Base-by-base conservation (phyloP, 1,140 invertebrate species). In the Meloidogyne exigua region DNA sequence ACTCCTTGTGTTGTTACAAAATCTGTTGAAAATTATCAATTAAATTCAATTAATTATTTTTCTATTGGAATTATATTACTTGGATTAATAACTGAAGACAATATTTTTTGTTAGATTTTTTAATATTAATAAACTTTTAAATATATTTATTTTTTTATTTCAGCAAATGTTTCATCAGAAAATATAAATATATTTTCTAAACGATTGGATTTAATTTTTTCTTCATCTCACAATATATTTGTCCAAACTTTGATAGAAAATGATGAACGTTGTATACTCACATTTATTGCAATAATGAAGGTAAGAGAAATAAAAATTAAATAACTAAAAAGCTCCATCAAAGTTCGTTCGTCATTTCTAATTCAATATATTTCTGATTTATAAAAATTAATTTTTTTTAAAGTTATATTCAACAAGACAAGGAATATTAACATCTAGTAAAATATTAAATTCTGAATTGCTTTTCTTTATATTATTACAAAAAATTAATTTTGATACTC, bases 401-500 rank as follows among this genome's bases (percentile, higher is more conserved):
- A 57, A 57, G 49, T 57, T 57, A n/a, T 9, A 57, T 57, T 57
- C 49, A 57, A n/a, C 7, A 32, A n/a, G 25, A 21, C 23, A n/a
- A 23, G 11, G 64, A 26, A 21, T n/a, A 57, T n/a, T 15, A 63
- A 23, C 28, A 64, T 11, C 18, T 64, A 2, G 15, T 12, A 64
- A 57, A 63, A 13, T 64, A 23, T 64, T 73, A 36, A 18, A 73
- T n/a, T 28, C 72, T 21, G 72, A 62, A 62, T 62, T 42, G 62
- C 18, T 73, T 64, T 39, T 62, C 44, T 62, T 32, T 73, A 36
- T 73, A n/a, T 36, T 73, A 65, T 62, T 73, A 4, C n/a, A 4
- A 28, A 73, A 73, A 73, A 36, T 73, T 23, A 28, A 73, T 64
- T 73, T 73, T 64, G 72, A 73, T 32, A 28, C 72, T 25, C n/a